These are phyloP conservation scores for Hylomyscus alleni DNA, from an alignment of 2,797 vertebrate species.

Conservation along the genomic window DNA sequence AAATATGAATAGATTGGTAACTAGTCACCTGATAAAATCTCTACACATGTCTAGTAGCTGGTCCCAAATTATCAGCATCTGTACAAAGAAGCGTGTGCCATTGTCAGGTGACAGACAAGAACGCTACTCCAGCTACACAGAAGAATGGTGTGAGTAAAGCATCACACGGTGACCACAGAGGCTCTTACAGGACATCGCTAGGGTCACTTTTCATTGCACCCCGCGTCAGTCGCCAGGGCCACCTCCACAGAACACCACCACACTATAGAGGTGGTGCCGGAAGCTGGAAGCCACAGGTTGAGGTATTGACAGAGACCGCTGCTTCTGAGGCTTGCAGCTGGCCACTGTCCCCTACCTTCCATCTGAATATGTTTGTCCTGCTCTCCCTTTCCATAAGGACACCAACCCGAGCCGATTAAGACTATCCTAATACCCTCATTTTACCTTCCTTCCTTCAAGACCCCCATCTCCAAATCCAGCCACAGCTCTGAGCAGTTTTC, in stretches of 20 bases:
- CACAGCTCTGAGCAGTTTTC: not conserved
- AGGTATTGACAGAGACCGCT: not conserved
- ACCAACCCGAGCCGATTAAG: not conserved
- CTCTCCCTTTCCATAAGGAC: not conserved
- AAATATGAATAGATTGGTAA: conserved; percentile 64
- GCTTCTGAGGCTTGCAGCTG: not conserved
- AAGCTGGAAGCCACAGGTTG: not conserved
- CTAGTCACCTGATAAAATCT: conserved; percentile 59
- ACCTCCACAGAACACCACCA: not conserved
- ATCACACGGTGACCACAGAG: not conserved
- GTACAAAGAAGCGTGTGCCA: not conserved
- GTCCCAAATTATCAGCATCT: conserved; percentile 60
- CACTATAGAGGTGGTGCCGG: not conserved
- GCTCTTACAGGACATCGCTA: not conserved
- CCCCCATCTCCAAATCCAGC: not conserved
- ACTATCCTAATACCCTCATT: not conserved
- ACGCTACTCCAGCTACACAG: not conserved
- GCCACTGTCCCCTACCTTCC: not conserved
- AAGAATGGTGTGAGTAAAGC: not conserved
- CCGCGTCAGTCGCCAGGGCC: not conserved
- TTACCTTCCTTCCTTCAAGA: conserved; percentile 17
- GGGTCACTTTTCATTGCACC: not conserved
- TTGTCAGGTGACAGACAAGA: not conserved
- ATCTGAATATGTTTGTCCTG: not conserved
- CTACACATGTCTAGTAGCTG: conserved; percentile 65